Evolutionary conservation across 2,797 vertebrate genomes (phyloP).

Genomic region (Hippoglossus hippoglossus): DNA sequence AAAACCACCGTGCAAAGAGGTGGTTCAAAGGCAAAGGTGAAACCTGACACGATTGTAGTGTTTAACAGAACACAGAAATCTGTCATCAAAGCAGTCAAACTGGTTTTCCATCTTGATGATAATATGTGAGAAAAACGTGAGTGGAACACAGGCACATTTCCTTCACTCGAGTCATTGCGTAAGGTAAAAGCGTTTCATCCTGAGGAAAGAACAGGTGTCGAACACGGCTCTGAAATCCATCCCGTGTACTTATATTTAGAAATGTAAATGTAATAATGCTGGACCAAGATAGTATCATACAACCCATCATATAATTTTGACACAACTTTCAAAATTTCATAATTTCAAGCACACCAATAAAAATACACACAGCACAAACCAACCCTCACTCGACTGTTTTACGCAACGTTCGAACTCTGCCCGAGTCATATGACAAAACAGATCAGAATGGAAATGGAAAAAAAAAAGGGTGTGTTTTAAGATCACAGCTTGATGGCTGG

Average conservation of each 20-base stretch:
- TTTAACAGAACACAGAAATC: not conserved
- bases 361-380: not conserved
- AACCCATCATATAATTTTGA: not conserved
- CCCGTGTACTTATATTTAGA: too few species aligned
- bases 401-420: too few species aligned
- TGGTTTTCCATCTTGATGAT: conserved; percentile 30
- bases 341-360: conserved; percentile 1
- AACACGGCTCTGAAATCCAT: too few species aligned
- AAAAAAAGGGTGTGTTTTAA: not conserved
- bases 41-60: conserved; percentile 2
- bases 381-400: too few species aligned
- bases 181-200: too few species aligned
- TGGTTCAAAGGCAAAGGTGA: not conserved
- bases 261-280: too few species aligned
- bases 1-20: not conserved
- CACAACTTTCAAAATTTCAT: not conserved
- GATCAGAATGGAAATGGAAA: not conserved
- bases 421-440: not conserved
- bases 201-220: too few species aligned
- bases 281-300: not conserved
- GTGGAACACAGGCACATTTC: not conserved
- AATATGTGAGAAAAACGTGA: not conserved
- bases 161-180: too few species aligned
- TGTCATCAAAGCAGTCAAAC: not conserved
- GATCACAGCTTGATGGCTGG: not conserved